These are phyloP conservation scores for Drosophila pseudoobscura DNA, from an alignment of 1,140 invertebrate genomes.

Conservation along the genomic window DNA sequence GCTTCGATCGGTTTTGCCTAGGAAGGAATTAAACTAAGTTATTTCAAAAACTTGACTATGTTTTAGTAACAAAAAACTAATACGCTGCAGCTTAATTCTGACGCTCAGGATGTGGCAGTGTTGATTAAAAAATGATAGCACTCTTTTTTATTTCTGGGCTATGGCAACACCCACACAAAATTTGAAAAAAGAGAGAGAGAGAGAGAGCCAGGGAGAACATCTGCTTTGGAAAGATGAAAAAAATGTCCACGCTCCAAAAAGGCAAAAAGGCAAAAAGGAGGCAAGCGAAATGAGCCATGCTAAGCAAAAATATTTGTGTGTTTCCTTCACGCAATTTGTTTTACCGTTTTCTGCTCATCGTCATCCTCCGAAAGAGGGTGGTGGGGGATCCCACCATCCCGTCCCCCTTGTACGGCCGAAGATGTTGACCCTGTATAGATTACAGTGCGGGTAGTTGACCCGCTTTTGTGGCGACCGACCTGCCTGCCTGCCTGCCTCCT, in stretches of 20 bases:
- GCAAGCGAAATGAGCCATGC: slow-evolving; percentile 8
- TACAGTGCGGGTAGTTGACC: slow-evolving; percentile 12
- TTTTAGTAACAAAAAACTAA: too few relatives aligned
- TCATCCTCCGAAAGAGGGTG: too few relatives aligned
- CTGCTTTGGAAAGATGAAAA: slow-evolving; percentile 6
- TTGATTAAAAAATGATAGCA: too few relatives aligned
- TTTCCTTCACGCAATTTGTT: slow-evolving; percentile 9
- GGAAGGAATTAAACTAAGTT: too few relatives aligned
- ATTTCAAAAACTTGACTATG: too few relatives aligned
- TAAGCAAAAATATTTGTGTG: background rate
- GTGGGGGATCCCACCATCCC: too few relatives aligned
- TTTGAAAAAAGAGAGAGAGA: background rate
- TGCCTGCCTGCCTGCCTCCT: background rate
- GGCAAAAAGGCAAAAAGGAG: background rate
- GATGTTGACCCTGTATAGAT: slow-evolving; percentile 11
- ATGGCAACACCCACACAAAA: too few relatives aligned
- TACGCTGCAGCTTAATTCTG: too few relatives aligned
- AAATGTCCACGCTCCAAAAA: slow-evolving; percentile 15
- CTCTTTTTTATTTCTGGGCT: too few relatives aligned
- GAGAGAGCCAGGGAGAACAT: background rate
- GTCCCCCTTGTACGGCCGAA: background rate
- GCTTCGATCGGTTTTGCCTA: too few relatives aligned
- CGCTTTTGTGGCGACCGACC: background rate
- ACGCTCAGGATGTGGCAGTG: too few relatives aligned
- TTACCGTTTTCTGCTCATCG: background rate